These are phyloP conservation scores for Hephaestus fuliginosus DNA, from an alignment of 2,797 vertebrate genomes.

Conservation along the genomic window DNA sequence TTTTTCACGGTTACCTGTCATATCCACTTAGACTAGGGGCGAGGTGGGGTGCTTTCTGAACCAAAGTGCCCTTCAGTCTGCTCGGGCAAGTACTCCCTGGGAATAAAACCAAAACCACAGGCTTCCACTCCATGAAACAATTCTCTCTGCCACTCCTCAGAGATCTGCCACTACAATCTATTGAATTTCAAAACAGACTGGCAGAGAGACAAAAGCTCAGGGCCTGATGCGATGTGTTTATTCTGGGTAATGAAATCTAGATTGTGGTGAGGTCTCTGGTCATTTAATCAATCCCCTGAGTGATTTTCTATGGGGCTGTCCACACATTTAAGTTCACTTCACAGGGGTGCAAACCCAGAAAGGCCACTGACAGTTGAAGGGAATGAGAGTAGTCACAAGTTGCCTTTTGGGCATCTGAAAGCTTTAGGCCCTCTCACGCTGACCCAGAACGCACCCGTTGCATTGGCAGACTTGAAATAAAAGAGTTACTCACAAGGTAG, in stretches of 20 bases:
- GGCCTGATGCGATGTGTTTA: conserved; percentile 64
- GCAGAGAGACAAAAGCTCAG: conserved; percentile 58
- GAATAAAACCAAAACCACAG: conserved; percentile 80
- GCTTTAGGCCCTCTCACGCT: conserved; percentile 29
- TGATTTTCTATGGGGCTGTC: conserved; percentile 47
- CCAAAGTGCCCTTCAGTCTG: conserved; percentile 79
- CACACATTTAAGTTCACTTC: conserved; percentile 45
- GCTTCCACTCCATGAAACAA: conserved; percentile 83
- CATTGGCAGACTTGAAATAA: conserved; percentile 22
- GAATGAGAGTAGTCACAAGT: conserved; percentile 38
- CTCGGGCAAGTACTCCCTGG: conserved; percentile 71
- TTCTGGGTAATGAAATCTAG: conserved; percentile 73
- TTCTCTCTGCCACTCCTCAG: conserved; percentile 73
- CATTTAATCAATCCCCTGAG: conserved; percentile 58
- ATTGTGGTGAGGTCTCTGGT: conserved; percentile 55
- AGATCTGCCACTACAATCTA: conserved; percentile 78
- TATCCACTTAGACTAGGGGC: conserved; percentile 71
- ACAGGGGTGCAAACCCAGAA: conserved; percentile 35
- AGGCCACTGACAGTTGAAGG: conserved; percentile 58
- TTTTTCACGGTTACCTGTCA: conserved; percentile 76
- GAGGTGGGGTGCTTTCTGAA: conserved; percentile 76
- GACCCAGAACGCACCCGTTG: conserved; percentile 31
- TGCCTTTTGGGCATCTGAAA: conserved; percentile 42
- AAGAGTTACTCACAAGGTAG: background rate
- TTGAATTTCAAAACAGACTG: conserved; percentile 75